Conservation (phyloP, 2,113 vertebrate species). For the Amphiprion percula region DNA sequence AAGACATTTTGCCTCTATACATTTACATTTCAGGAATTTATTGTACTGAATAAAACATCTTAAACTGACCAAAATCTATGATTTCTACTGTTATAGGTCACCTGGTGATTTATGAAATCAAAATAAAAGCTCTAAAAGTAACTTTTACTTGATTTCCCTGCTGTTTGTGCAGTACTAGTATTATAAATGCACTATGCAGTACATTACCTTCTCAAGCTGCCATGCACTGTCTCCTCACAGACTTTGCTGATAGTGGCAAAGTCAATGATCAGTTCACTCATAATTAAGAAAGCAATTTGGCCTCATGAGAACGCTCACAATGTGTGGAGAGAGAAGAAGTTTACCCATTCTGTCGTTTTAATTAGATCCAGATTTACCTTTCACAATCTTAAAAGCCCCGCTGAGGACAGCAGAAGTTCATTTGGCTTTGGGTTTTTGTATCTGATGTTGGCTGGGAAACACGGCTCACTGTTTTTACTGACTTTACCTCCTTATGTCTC, state of each 20-base stretch:
- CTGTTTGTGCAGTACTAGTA: background rate
- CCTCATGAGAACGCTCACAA: conserved; percentile 22
- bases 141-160: background rate
- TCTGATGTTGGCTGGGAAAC: conserved; percentile 28
- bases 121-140: background rate
- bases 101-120: too few relatives aligned
- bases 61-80: too few relatives aligned
- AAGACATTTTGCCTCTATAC: too few relatives aligned
- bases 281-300: conserved; percentile 61
- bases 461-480: conserved; percentile 1
- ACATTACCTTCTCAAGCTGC: conserved; percentile 21
- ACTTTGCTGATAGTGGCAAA: conserved; percentile 3
- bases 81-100: too few relatives aligned
- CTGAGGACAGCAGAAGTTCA: conserved; percentile 66
- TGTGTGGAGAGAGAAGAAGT: conserved; percentile 8
- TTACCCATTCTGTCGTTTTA: conserved; percentile 66
- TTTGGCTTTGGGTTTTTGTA: conserved; percentile 64
- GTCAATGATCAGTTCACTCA: conserved; percentile 44
- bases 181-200: background rate
- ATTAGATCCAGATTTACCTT: conserved; percentile 71
- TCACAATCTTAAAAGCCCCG: conserved; percentile 56
- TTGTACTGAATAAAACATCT: too few relatives aligned
- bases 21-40: too few relatives aligned
- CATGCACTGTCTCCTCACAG: conserved; percentile 5
- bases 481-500: background rate